Evolutionary conservation across 2,888 invertebrate genomes (phyloP), one percentile per base, ranked within the genome.

Genomic region (Tetropium fuscum): DNA sequence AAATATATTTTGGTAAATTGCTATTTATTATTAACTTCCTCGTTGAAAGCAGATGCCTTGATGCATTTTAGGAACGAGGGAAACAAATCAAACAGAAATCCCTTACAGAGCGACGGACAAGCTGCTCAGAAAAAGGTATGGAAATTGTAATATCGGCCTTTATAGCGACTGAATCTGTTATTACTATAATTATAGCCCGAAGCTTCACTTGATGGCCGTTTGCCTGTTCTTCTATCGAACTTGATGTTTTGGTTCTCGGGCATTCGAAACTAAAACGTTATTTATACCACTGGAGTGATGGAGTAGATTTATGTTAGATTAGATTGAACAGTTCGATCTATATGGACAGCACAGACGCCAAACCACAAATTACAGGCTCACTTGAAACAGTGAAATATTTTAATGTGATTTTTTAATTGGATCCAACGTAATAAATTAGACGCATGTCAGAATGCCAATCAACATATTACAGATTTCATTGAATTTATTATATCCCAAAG

Each of bases 151-250:
- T 76, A 76, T 76, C 74, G 72, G 74, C 71, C 73, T 77, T 74
- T 75, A 75, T 75, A 73, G 71, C 68, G 71, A 74, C 74, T 77
- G 77, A 77, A 80, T 78, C 78, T 80, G 79, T 80, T 77, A 80
- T 80, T 80, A 80, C 77, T 75, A 80, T 80, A 80, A 80, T 80
- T 80, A 80, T 76, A 77, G 76, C 78, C 74, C 70, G 53, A 58
- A 65, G 76, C 71, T 55, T 73, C 66, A 73, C 75, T 77, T 73
- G 69, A 65, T 64, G 77, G 79, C 76, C 69, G 78, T 78, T 75
- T 76, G 76, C 71, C 72, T 72, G 73, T 65, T 64, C 44, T 49
- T 60, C 57, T 65, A 58, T 63, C 62, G 61, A 60, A 48, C 60
- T 44, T 56, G 64, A 63, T 58, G 62, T 58, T 63, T n/a, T 63